These are phyloP conservation scores for Melanogrammus aeglefinus DNA, from an alignment of 2,797 vertebrate genomes.

Conservation along the genomic window DNA sequence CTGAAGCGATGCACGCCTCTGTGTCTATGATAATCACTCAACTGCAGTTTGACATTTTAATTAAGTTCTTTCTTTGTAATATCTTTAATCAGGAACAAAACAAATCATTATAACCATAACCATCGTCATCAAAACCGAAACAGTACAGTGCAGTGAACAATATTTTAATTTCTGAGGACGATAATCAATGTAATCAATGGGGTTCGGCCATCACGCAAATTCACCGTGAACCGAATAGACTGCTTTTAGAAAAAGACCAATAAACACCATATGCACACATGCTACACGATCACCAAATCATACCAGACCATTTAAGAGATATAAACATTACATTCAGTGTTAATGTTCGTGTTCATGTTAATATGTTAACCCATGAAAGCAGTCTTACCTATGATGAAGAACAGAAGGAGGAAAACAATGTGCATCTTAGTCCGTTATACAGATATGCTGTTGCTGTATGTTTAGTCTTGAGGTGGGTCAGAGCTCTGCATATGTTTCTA, in stretches of 20 bases:
- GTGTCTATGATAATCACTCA: neutral
- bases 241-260: neutral
- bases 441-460: neutral
- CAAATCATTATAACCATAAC: neutral
- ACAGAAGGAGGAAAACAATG: neutral
- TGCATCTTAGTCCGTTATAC: neutral
- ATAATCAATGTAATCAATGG: neutral
- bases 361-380: neutral
- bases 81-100: neutral
- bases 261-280: neutral
- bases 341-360: neutral
- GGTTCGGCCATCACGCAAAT: neutral
- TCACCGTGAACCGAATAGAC: neutral
- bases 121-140: neutral
- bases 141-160: neutral
- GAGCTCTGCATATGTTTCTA: neutral
- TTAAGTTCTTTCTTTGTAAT: neutral
- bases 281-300: neutral
- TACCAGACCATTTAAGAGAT: neutral
- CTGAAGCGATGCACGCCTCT: neutral
- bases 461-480: neutral
- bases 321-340: neutral
- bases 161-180: neutral
- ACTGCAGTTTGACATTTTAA: neutral
- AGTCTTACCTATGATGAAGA: constrained; percentile 2